Base-by-base conservation (phyloP, 1,140 invertebrate genomes). In the Drosophila prosaltans region DNA sequence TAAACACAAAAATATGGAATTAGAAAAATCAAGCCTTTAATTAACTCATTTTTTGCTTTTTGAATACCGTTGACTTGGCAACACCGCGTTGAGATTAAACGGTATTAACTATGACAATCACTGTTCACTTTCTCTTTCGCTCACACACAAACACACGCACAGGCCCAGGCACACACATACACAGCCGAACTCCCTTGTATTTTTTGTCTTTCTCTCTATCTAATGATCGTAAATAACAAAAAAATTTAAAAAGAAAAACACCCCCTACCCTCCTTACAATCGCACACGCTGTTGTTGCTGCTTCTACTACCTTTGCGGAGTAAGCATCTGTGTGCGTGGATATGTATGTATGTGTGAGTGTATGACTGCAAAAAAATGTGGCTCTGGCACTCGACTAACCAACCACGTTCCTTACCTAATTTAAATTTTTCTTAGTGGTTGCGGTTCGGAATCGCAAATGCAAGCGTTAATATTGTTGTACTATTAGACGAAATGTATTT, bases 331-430 rank as follows among this genome's bases (percentile, higher is more conserved):
- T 51, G 45, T 51, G 45, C 9, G 45, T 51, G 16, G 2, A 32
- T 55, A 16, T 8, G 45, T 51, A 21, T 26, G 21, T 48, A 7
- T 8, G 45, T 51, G 45, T 26, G 8, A 24, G 16, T 16, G 16
- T 16, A 16, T 16, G 45, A 48, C 16, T 24, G 45, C 45, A 60
- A 68, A 67, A 68, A 77, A 70, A 77, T 76, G 73, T 69, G 74
- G n/a, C 60, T 41, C 40, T 51, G 45, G 21, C 45, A 51, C 45
- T 51, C 45, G 21, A 51, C 21, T 26, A 51, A 16, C 21, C 60
- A 67, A 71, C 73, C 74, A 77, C 74, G 74, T 77, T 77, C 57
- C 83, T 86, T 78, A 86, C 82, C 82, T 88, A 71, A 88, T 77
- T 80, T 66, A 54, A 57, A 60, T 62, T 66, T 70, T 76, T 40